Conservation (phyloP, 2,113 vertebrate genomes). For the Petroica traversi region DNA sequence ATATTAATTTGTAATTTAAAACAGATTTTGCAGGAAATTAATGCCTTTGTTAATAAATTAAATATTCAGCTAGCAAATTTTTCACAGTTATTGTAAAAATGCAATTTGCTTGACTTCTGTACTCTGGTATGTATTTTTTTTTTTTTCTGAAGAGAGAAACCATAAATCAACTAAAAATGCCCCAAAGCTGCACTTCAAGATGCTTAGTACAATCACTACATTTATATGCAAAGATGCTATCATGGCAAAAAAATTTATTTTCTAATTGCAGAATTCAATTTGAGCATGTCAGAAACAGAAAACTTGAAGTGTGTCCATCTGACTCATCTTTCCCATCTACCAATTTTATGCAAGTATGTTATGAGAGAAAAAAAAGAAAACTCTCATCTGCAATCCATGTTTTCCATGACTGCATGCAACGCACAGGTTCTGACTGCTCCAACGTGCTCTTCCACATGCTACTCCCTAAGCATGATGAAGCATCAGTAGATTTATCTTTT, state of each 20-base stretch:
- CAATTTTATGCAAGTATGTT: neutral
- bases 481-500: neutral
- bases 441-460: neutral
- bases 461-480: neutral
- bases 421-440: neutral
- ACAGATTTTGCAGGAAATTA: neutral
- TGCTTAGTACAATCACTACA: neutral
- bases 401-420: rapidly evolving
- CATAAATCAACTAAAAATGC: neutral
- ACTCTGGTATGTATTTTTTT: neutral
- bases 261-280: neutral
- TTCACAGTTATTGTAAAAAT: neutral
- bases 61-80: neutral
- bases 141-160: neutral
- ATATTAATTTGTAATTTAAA: neutral
- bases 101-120: neutral
- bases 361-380: neutral
- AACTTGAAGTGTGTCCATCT: neutral
- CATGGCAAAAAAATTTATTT: neutral
- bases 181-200: neutral
- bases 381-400: neutral
- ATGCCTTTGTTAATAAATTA: neutral
- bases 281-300: neutral
- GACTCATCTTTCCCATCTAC: neutral
- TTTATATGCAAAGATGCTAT: neutral